phyloP scores from a whole-genome alignment of 2,797 vertebrate genomes.

The Lepus townsendii region DNA sequence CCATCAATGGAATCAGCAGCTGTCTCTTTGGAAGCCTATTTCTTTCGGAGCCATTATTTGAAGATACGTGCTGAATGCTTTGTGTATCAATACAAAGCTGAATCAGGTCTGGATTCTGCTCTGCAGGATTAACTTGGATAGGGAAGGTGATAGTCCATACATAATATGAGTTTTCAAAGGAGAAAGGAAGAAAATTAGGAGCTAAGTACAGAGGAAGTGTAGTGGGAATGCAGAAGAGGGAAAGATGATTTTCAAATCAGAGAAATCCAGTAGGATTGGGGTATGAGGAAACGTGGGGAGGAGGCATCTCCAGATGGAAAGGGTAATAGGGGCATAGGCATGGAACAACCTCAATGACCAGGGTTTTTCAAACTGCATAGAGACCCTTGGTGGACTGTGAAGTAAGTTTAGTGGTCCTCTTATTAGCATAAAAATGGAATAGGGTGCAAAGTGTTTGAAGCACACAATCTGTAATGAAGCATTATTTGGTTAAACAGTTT shows the following conservation, averaged over 20 bases:
- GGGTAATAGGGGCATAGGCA: neutral
- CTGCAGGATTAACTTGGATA: conserved; percentile 24
- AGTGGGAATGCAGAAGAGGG: neutral
- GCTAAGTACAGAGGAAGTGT: neutral
- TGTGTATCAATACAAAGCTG: neutral
- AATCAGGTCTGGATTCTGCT: conserved; percentile 39
- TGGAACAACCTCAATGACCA: neutral
- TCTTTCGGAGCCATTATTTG: conserved; percentile 4
- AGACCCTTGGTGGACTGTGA: neutral
- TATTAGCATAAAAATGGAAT: neutral
- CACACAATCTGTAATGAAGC: neutral
- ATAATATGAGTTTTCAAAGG: neutral
- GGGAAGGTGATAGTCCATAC: neutral
- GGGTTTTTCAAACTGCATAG: neutral
- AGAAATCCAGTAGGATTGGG: conserved; percentile 10
- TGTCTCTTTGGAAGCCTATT: conserved; percentile 45
- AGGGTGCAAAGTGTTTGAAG: neutral
- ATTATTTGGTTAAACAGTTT: neutral
- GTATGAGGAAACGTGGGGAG: neutral
- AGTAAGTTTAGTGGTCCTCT: conserved; percentile 44
- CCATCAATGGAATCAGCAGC: conserved; percentile 25
- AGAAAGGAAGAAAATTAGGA: conserved; percentile 1
- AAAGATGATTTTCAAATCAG: neutral
- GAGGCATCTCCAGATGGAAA: conserved; percentile 7
- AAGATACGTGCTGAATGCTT: neutral